Percentiles rank a stretch among this genome's conserved stretches.
Conservation (phyloP, 2,888 invertebrate genomes). For the Agonum fuliginosum region DNA sequence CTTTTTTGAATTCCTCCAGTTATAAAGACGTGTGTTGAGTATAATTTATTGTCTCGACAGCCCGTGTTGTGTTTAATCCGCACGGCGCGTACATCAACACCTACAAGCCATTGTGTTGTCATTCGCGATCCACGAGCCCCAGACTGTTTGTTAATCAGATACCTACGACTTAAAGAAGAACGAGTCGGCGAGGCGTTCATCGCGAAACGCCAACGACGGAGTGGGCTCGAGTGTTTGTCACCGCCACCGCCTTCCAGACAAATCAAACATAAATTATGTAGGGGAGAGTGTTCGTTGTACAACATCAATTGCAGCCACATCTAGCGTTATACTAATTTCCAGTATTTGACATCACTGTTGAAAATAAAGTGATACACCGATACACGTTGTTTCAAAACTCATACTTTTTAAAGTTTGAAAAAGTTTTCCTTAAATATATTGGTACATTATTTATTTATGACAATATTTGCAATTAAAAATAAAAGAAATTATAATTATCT, state of each 20-base stretch:
- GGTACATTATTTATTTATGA: no score
- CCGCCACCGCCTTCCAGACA: not conserved
- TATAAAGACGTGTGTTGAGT: constrained; percentile 55
- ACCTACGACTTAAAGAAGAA: constrained; percentile 10
- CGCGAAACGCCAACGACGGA: not conserved
- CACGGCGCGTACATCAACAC: constrained; percentile 50
- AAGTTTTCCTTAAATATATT: no score
- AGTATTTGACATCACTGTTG: no score
- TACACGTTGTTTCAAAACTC: no score
- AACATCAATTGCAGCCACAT: no score
- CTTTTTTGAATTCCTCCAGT: constrained; percentile 48
- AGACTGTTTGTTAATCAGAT: constrained; percentile 48
- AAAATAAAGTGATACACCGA: no score
- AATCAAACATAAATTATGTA: no score
- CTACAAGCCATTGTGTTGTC: constrained; percentile 55
- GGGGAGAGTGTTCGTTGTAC: no score
- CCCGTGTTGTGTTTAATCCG: constrained; percentile 16
- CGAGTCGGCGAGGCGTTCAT: not conserved
- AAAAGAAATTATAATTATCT: no score
- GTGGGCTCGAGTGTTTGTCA: not conserved
- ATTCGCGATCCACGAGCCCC: constrained; percentile 31
- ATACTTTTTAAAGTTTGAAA: no score
- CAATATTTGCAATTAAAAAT: no score
- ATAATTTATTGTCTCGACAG: constrained; percentile 55
- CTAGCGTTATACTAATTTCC: no score